Evolutionary conservation across 1,140 invertebrate genomes (phyloP).

Genomic region (Drosophila yakuba): DNA sequence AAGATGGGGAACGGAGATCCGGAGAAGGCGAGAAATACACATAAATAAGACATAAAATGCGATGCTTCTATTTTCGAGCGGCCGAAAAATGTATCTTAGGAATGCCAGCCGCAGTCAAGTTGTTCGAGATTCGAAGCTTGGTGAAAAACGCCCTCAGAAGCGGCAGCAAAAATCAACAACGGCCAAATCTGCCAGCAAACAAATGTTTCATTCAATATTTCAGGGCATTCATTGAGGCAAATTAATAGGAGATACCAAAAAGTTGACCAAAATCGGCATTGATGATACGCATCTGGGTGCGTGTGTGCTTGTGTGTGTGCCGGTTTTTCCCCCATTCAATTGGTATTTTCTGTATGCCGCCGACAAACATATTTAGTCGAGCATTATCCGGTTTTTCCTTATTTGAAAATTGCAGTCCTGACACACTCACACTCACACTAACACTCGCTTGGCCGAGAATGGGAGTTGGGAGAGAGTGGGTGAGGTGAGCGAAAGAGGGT

Average conservation of each 20-base stretch:
- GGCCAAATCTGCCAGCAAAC: slow-evolving; percentile 12
- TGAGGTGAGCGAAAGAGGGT: slow-evolving; percentile 48
- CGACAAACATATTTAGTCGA: slow-evolving; percentile 70
- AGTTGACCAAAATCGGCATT: slow-evolving; percentile 47
- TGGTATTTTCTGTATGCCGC: slow-evolving; percentile 54
- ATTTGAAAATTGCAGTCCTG: slow-evolving; percentile 76
- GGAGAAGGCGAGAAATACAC: slow-evolving; percentile 49
- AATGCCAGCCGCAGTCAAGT: slow-evolving; percentile 46
- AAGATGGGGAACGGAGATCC: slow-evolving; percentile 29
- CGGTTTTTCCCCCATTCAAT: slow-evolving; percentile 48
- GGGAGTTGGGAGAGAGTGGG: slow-evolving; percentile 31
- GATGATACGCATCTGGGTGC: slow-evolving; percentile 12
- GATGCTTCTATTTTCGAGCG: slow-evolving; percentile 76
- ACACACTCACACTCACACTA: slow-evolving; percentile 35
- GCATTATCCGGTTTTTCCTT: slow-evolving; percentile 80
- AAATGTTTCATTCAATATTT: slow-evolving; percentile 69
- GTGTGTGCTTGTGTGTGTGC: slow-evolving; percentile 13
- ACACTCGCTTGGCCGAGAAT: neutral
- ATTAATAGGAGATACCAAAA: slow-evolving; percentile 23
- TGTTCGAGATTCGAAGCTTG: slow-evolving; percentile 16
- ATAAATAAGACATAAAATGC: slow-evolving; percentile 77
- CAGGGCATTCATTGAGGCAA: slow-evolving; percentile 59
- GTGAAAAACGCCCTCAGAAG: slow-evolving; percentile 28
- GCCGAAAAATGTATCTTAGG: slow-evolving; percentile 57
- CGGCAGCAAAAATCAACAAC: slow-evolving; percentile 38